A percentile compares a stretch with the other conserved stretches of the same genome.
Conservation (phyloP, 35 echinoderm and acorn worm species). For the Lytechinus variegatus region DNA sequence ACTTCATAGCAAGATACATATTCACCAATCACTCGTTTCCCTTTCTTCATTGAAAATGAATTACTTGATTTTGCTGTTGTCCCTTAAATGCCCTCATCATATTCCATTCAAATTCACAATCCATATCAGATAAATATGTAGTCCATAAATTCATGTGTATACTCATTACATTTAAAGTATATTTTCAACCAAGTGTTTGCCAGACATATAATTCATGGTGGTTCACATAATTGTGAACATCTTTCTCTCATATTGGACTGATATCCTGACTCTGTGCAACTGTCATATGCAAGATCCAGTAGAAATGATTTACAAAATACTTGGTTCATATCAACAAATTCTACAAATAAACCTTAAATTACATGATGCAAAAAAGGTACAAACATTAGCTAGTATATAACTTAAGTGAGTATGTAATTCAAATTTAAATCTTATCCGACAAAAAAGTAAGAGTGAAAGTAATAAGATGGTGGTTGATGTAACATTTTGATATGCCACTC, state of each 20-base stretch:
- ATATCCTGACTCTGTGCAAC: not conserved
- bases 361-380: too few relatives aligned
- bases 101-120: not conserved
- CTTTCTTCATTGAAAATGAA: not conserved
- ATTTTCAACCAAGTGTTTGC: not conserved
- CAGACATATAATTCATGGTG: not conserved
- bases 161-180: not conserved
- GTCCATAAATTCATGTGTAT: not conserved
- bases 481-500: too few relatives aligned
- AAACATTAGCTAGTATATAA: too few relatives aligned
- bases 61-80: not conserved
- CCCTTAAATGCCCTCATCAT: not conserved
- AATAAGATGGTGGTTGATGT: too few relatives aligned
- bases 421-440: too few relatives aligned
- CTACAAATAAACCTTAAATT: too few relatives aligned
- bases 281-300: not conserved
- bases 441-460: too few relatives aligned
- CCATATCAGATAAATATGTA: not conserved
- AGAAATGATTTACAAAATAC: not conserved
- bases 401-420: too few relatives aligned
- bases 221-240: not conserved
- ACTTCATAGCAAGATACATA: not conserved
- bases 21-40: not conserved
- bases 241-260: not conserved
- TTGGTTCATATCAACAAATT: not conserved